Conservation (phyloP, 1,140 invertebrate genomes). For the Cephus cinctus region DNA sequence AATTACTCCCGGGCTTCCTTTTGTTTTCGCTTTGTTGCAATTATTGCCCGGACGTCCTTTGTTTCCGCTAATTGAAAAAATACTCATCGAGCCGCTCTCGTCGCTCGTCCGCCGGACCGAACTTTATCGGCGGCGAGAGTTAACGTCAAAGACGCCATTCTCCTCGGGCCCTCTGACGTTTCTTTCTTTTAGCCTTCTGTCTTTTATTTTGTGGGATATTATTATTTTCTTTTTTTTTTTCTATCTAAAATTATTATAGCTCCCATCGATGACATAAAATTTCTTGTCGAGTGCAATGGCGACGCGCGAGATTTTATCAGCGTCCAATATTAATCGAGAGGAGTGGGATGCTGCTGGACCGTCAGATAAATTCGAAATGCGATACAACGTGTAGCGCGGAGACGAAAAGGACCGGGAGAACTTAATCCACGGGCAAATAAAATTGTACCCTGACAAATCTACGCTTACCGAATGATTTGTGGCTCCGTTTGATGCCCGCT, state of each 20-base stretch:
- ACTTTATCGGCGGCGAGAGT: conserved; percentile 17
- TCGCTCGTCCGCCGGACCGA: conserved; percentile 16
- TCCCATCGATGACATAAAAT: neutral
- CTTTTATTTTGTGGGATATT: conserved; percentile 1
- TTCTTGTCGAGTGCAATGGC: neutral
- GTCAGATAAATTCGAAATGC: conserved; percentile 25
- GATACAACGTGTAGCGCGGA: conserved; percentile 16
- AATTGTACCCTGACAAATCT: conserved; percentile 29
- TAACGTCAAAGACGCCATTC: conserved; percentile 14
- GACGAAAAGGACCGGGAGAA: no score
- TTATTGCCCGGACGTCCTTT: conserved; percentile 40
- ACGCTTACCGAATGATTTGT: conserved; percentile 26
- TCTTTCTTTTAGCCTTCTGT: neutral
- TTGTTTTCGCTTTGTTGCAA: conserved; percentile 40
- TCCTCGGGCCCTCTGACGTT: neutral
- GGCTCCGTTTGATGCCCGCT: conserved; percentile 26
- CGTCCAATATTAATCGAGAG: no score
- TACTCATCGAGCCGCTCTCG: no score
- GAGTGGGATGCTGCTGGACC: no score
- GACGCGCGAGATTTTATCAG: conserved; percentile 13
- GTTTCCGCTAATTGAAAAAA: conserved; percentile 41
- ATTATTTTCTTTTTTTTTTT: neutral
- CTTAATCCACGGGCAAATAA: conserved; percentile 30
- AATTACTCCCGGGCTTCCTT: conserved; percentile 33
- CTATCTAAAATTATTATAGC: conserved; percentile 9